Percentiles rank a stretch among this genome's conserved stretches.
Conservation (phyloP, 2,113 vertebrate genomes). For the Heloderma charlesbogerti region DNA sequence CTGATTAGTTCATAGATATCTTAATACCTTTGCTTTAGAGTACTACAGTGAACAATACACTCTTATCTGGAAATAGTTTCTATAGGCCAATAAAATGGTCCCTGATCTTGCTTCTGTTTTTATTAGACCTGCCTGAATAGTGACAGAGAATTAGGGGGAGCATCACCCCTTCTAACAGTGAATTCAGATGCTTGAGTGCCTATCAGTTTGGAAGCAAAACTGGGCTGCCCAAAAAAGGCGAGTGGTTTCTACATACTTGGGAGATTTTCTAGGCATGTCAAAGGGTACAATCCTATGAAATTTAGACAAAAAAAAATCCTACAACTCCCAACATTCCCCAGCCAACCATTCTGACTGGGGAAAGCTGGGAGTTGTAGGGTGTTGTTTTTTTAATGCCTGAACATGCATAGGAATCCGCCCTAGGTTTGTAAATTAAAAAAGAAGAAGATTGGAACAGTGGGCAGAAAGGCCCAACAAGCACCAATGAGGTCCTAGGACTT, state of each 20-base stretch:
- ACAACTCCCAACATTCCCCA: no score
- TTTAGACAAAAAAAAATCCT: no score
- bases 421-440: background rate
- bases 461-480: background rate
- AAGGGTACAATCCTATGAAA: background rate
- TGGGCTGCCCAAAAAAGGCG: background rate
- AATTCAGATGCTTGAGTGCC: background rate
- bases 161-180: background rate
- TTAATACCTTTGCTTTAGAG: slow-evolving; percentile 8
- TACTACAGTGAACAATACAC: slow-evolving; percentile 33
- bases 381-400: no score
- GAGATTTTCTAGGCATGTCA: background rate
- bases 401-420: no score
- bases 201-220: background rate
- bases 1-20: slow-evolving; percentile 10
- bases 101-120: slow-evolving; percentile 4
- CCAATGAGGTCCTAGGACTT: background rate
- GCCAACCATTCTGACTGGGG: no score
- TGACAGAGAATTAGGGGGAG: background rate
- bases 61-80: slow-evolving; percentile 47
- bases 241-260: background rate
- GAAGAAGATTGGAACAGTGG: background rate
- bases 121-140: background rate
- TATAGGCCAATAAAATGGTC: background rate
- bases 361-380: no score